These are phyloP conservation scores for Macaca mulatta DNA, from an alignment of 2,113 vertebrate species.

Conservation along the genomic window DNA sequence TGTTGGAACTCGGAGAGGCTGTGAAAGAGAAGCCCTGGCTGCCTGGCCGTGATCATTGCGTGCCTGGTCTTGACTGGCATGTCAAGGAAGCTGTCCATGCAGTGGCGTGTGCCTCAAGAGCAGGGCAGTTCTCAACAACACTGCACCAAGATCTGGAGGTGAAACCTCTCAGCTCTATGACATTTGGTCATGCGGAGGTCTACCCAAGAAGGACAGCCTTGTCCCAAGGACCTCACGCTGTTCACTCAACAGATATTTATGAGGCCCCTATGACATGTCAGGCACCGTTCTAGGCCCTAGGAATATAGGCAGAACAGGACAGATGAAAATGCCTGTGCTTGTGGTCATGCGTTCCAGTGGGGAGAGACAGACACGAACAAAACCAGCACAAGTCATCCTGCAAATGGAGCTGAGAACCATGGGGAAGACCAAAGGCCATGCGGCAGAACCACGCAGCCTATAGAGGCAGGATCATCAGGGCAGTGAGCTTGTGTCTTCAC, in stretches of 20 bases:
- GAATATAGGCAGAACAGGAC: not conserved
- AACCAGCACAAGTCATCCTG: not conserved
- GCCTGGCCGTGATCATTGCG: not conserved
- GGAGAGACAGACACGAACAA: not conserved
- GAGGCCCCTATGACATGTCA: rapidly evolving
- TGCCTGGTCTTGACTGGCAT: not conserved
- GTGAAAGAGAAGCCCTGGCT: not conserved
- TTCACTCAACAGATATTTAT: not conserved
- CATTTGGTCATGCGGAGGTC: not conserved
- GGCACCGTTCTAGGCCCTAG: not conserved
- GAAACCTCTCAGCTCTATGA: rapidly evolving
- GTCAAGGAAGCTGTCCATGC: not conserved
- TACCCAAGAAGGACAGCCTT: not conserved
- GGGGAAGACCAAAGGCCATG: not conserved
- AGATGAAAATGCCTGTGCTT: not conserved
- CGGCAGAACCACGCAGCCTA: not conserved
- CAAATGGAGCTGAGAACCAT: rapidly evolving
- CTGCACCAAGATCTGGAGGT: rapidly evolving
- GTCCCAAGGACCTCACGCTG: not conserved
- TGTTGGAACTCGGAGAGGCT: not conserved
- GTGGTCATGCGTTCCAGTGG: rapidly evolving
- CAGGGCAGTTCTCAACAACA: not conserved
- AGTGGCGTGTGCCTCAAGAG: rapidly evolving
- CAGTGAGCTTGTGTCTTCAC: not conserved
- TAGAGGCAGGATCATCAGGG: not conserved